Evolutionary conservation across 2,113 vertebrate genomes (phyloP), one percentile per base, ranked within the genome.

Genomic region (Salvelinus alpinus): DNA sequence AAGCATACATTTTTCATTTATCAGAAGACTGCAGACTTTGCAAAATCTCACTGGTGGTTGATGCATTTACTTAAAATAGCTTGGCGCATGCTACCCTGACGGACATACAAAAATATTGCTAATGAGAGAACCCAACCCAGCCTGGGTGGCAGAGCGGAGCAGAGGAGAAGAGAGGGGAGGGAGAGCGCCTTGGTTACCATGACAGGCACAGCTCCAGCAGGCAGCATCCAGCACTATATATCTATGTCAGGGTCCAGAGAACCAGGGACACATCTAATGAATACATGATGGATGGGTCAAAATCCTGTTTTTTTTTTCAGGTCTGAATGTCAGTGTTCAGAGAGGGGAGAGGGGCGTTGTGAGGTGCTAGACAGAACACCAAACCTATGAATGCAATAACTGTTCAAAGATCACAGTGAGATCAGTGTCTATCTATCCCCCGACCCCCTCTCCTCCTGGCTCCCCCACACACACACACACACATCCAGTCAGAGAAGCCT

Each of bases 1-100:
- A 88, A 84, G 85, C 85, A 85, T 86, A 72, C 79, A 88, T 90
- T 89, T 91, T 90, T 91, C 89, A 91, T 91, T 87, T 73, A 85
- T 86, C 74, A 75, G 79, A 86, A 78, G 83, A 84, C 70, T 89
- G 90, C 88, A 87, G 88, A 90, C 79, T 79, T 80, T 82, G 86
- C 89, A 84, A 70, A 85, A 89, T 78, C 72, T 75, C 81, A 78
- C 72, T 74, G 74, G 82, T 82, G 64, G 70, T 38, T 68, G 87
- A 85, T 87, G 87, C 89, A 82, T 82, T 86, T 80, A 74, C 86
- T 76, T 87, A 84, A 89, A 91, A 87, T 86, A 89, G 84, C 82
- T 75, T 65, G 68, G 72, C 71, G 76, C 81, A 68, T 80, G 79
- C 82, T 74, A 66, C 81, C 74, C 80, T 85, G 85, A 90, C 72